These are phyloP conservation scores for Trichogramma dendrolimi DNA, from an alignment of 2,888 invertebrate genomes.

Conservation along the genomic window DNA sequence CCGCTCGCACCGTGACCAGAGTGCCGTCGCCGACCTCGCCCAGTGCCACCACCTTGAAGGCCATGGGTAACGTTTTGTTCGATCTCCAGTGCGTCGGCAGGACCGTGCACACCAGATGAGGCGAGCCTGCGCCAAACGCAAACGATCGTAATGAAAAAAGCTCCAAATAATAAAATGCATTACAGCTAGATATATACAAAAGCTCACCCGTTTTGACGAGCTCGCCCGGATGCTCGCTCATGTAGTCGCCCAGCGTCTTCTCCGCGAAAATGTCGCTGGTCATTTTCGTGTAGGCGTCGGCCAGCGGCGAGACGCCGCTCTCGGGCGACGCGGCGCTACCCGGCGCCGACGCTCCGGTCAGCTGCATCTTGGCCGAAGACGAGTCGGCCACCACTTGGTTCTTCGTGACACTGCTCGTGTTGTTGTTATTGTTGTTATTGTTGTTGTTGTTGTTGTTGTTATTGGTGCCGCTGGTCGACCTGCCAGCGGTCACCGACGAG, in stretches of 20 bases:
- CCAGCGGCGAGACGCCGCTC: slow-evolving; percentile 49
- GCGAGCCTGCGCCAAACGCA: slow-evolving; percentile 57
- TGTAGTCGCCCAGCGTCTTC: slow-evolving; percentile 78
- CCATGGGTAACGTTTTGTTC: slow-evolving; percentile 95
- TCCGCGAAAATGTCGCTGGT: slow-evolving; percentile 87
- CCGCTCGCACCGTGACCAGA: slow-evolving; percentile 89
- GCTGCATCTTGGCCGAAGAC: slow-evolving; percentile 44
- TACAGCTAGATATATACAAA: not conserved
- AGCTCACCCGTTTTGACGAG: slow-evolving; percentile 74
- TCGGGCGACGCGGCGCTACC: slow-evolving; percentile 50
- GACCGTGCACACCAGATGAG: slow-evolving; percentile 92
- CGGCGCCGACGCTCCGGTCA: slow-evolving; percentile 49
- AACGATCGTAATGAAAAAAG: not conserved
- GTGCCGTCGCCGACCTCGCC: slow-evolving; percentile 96
- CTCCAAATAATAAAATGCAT: no score
- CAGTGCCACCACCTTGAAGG: slow-evolving; percentile 93
- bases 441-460: slow-evolving; percentile 8
- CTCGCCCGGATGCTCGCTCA: slow-evolving; percentile 88
- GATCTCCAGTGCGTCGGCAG: slow-evolving; percentile 96
- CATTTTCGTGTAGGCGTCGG: slow-evolving; percentile 62
- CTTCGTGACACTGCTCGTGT: no score
- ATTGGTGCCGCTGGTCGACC: not conserved
- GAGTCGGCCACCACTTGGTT: slow-evolving; percentile 2
- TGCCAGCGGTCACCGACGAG: slow-evolving; percentile 18
- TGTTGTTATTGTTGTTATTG: slow-evolving; percentile 9